Evolutionary conservation across 2,888 invertebrate species (phyloP), one percentile per base, ranked within the genome.

Genomic region (Stramonita haemastoma): DNA sequence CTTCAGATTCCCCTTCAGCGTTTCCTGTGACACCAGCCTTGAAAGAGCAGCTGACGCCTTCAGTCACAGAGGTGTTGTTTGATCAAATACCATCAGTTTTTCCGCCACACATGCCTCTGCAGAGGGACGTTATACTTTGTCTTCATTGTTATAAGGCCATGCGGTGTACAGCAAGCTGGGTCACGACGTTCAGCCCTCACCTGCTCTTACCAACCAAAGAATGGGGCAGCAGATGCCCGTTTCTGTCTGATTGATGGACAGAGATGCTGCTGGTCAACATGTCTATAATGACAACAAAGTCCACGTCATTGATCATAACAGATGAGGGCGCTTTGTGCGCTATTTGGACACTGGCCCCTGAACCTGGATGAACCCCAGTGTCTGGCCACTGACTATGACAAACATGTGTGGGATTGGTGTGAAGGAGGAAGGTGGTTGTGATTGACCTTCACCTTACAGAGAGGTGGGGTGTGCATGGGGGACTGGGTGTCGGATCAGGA

Each of bases 371-470:
- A 1, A 46, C 81, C 81, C 1, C 0, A 26, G 5, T 19, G 36
- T 83, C 81, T 83, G 81, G 81, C 46, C 46, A 83, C 81, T 26
- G 81, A 83, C 81, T 83, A 29, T 83, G 81, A 83, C 81, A 36
- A 46, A 29, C 81, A 83, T 83, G 36, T 83, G 26, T 83, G 81
- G 81, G 26, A 46, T 26, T 36, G 81, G 22, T 83, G 81, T 83
- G 11, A 13, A 6, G 81, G 81, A 83, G 81, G 79, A 34, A 79
- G 79, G 79, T 79, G 79, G 81, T 83, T 36, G 26, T 83, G 36
- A 22, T 83, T 36, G 81, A 83, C 46, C 46, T 83, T 83, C 26
- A 83, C 77, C 34, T 79, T 79, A 13, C 13, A 73, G 8, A n/a
- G 73, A 8, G 26, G 5, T 5, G n/a, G n/a, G 11, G 13, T 73